Evolutionary conservation across 2,797 vertebrate species (phyloP).

Genomic region (Macropus fuliginosus): DNA sequence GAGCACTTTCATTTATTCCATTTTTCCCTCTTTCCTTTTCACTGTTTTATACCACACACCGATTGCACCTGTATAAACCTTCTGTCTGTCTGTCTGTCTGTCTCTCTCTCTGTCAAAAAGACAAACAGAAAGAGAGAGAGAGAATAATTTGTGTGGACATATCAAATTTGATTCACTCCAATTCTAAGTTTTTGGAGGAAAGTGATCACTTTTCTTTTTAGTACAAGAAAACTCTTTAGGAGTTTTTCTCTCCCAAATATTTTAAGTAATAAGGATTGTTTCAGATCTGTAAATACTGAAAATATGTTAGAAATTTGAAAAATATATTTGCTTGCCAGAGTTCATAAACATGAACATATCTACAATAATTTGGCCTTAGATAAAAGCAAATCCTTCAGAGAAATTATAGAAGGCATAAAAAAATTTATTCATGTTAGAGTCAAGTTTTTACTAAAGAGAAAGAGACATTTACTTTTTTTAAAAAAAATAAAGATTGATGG

Average conservation of each 20-base stretch:
- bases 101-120: too few species aligned
- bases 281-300: slow-evolving; percentile 14
- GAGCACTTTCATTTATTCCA: too few species aligned
- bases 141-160: background rate
- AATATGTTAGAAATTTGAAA: slow-evolving; percentile 39
- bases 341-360: background rate
- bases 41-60: too few species aligned
- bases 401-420: background rate
- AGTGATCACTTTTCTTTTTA: background rate
- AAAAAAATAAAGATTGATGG: background rate
- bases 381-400: background rate
- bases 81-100: too few species aligned
- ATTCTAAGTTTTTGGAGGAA: background rate
- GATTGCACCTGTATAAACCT: too few species aligned
- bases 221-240: slow-evolving; percentile 39
- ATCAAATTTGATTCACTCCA: slow-evolving; percentile 26
- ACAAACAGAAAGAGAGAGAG: too few species aligned
- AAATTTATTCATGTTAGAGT: background rate
- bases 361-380: background rate
- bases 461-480: background rate
- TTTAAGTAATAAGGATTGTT: background rate
- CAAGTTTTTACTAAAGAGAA: slow-evolving; percentile 12
- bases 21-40: too few species aligned
- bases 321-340: slow-evolving; percentile 7
- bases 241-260: slow-evolving; percentile 16